Evolutionary conservation across 2,113 vertebrate genomes (phyloP).

Genomic region (Ariopsis seemanni): DNA sequence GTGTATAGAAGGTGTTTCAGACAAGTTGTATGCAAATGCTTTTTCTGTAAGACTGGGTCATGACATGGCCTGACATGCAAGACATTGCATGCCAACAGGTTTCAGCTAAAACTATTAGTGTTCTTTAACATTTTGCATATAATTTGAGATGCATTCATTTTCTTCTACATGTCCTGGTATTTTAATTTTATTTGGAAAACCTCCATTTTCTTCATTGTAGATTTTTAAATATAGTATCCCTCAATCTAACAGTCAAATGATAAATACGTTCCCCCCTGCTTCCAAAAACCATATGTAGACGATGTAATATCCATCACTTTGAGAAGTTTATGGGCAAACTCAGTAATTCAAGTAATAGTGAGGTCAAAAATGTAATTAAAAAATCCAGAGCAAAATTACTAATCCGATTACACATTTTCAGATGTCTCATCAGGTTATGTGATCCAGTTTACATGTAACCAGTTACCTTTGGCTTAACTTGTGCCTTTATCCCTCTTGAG

Average conservation of each 20-base stretch:
- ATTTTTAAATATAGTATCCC: not conserved
- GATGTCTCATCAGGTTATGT: not conserved
- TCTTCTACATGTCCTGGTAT: not conserved
- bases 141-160: not conserved
- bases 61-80: not conserved
- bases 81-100: not conserved
- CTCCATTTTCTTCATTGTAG: not conserved
- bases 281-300: not conserved
- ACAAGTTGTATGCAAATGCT: not conserved
- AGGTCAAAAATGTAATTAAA: not conserved
- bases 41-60: not conserved
- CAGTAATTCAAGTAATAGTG: not conserved
- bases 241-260: not conserved
- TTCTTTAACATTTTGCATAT: not conserved
- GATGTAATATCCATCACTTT: not conserved
- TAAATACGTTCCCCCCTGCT: not conserved
- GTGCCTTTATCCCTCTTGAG: constrained; percentile 31
- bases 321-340: not conserved
- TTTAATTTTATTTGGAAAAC: not conserved
- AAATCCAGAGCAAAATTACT: not conserved
- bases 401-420: not conserved
- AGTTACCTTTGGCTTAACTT: constrained; percentile 17
- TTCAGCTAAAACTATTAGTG: not conserved
- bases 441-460: not conserved
- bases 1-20: not conserved